Percentiles rank a stretch among this genome's conserved stretches.
Evolutionary conservation across 2,888 invertebrate species (phyloP).

Genomic region (Apotomis betuletana): DNA sequence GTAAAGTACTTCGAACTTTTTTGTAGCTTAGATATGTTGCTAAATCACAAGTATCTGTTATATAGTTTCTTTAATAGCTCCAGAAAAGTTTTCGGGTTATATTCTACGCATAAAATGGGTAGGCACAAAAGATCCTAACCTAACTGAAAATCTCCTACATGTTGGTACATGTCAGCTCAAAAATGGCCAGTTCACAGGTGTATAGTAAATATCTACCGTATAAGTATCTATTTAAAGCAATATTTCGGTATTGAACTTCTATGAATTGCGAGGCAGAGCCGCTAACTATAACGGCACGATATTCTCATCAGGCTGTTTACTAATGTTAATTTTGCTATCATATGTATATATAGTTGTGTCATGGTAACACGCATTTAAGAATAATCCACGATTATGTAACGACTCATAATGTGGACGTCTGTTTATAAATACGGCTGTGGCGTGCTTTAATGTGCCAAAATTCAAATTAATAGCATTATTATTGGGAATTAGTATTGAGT

Average conservation of each 20-base stretch:
- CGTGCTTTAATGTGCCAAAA: background rate
- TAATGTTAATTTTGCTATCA: constrained; percentile 14
- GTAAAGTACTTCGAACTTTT: too few species aligned
- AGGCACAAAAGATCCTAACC: too few species aligned
- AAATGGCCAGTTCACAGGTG: background rate
- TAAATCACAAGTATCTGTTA: too few species aligned
- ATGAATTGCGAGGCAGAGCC: background rate
- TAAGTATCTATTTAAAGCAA: background rate
- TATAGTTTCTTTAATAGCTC: too few species aligned
- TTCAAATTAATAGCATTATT: background rate
- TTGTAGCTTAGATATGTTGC: too few species aligned
- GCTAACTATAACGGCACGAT: constrained; percentile 29
- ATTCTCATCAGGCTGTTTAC: constrained; percentile 24
- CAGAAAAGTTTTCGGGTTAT: too few species aligned
- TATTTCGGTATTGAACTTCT: constrained; percentile 1
- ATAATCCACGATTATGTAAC: background rate
- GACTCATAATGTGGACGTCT: background rate
- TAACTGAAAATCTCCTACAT: too few species aligned
- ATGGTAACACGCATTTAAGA: background rate
- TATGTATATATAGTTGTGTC: background rate
- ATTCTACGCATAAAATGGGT: too few species aligned
- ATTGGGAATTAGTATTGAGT: too few species aligned
- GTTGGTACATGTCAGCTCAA: too few species aligned
- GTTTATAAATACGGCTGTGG: background rate
- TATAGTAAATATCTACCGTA: background rate